Conservation (phyloP, 2,113 vertebrate species). For the Dipodomys stephensi region DNA sequence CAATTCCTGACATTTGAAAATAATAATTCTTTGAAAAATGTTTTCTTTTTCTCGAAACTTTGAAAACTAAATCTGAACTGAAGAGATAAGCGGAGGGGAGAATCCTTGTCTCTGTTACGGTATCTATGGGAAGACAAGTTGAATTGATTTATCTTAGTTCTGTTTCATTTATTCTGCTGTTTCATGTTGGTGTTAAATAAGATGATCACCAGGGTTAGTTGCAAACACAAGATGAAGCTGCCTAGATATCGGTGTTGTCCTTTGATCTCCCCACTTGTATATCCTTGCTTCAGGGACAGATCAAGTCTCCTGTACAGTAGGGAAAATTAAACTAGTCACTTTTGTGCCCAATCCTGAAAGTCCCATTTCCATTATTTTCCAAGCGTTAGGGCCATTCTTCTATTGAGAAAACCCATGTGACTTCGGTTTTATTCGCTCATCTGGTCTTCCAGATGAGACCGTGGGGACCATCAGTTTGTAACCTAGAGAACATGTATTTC, state of each 20-base stretch:
- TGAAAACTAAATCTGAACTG: neutral
- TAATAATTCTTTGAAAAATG: neutral
- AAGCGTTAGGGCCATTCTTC: neutral
- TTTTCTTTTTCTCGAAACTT: neutral
- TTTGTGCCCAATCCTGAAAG: neutral
- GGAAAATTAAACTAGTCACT: neutral
- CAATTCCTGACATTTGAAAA: neutral
- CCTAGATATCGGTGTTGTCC: neutral
- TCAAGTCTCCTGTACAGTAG: neutral
- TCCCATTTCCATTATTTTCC: neutral
- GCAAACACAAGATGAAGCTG: neutral
- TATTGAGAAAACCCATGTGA: neutral
- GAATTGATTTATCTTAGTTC: neutral
- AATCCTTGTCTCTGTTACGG: neutral
- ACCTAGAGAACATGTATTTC: constrained; percentile 26
- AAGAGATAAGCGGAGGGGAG: neutral
- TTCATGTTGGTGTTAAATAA: constrained; percentile 1
- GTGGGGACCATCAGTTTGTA: constrained; percentile 41
- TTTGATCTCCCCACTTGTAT: neutral
- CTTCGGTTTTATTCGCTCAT: neutral
- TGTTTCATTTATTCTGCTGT: constrained; percentile 2
- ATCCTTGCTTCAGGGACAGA: neutral
- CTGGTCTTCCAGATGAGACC: constrained; percentile 4
- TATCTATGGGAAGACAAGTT: neutral
- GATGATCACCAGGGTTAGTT: neutral